phyloP scores from a whole-genome alignment of 2,797 vertebrate genomes.

The Acanthopagrus latus region DNA sequence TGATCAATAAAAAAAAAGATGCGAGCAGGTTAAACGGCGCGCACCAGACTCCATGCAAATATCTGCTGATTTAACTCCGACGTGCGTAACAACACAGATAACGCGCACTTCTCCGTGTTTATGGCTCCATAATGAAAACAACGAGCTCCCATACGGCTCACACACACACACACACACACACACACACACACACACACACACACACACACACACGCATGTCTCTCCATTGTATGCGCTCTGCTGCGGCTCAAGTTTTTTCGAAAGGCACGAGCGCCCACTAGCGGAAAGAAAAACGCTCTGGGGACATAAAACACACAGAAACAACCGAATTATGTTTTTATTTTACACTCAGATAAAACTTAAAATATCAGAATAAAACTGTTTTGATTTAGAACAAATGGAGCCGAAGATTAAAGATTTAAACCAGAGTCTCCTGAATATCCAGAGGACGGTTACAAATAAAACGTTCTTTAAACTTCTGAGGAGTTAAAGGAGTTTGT shows the following conservation, averaged over 20 bases:
- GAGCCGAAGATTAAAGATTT: fast-evolving
- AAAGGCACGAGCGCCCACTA: slow-evolving; percentile 88
- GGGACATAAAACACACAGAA: background rate
- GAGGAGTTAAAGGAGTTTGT: background rate
- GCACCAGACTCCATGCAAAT: background rate
- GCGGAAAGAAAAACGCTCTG: slow-evolving; percentile 66
- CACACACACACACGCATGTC: too few species aligned
- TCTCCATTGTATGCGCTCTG: background rate
- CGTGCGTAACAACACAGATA: background rate
- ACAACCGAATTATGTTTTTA: background rate
- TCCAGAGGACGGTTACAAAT: fast-evolving
- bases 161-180: too few species aligned
- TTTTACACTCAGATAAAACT: background rate
- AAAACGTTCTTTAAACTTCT: background rate
- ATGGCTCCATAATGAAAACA: background rate
- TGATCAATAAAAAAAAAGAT: background rate
- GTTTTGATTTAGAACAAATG: background rate
- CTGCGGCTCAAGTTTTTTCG: slow-evolving; percentile 35
- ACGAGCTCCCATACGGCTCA: slow-evolving; percentile 19
- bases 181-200: too few species aligned
- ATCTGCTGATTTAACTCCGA: background rate
- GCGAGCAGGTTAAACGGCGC: background rate
- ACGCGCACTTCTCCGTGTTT: background rate
- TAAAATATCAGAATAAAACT: fast-evolving
- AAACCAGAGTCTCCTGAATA: fast-evolving